Evolutionary conservation across 2,888 invertebrate species (phyloP).

Genomic region (Dryomyza anilis): DNA sequence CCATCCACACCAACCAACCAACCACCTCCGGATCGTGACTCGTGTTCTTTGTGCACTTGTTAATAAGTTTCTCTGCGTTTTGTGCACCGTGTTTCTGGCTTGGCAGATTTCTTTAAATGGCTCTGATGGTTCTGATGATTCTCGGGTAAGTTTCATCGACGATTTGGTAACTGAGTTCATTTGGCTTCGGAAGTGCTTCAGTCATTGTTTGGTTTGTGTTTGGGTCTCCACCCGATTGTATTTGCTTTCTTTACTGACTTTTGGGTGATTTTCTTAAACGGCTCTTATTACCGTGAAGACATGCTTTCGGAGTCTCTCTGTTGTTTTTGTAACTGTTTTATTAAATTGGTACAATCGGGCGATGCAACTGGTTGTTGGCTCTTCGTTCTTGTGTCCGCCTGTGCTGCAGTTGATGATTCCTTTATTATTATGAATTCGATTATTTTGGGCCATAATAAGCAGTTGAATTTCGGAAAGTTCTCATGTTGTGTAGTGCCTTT

Average conservation of each 20-base stretch:
- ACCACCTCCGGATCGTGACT: background rate
- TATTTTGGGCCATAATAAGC: constrained; percentile 35
- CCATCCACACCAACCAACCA: constrained; percentile 24
- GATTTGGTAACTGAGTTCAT: constrained; percentile 37
- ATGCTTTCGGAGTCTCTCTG: background rate
- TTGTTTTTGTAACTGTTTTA: constrained; percentile 15
- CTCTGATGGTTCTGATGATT: constrained; percentile 35
- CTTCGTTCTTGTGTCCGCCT: constrained; percentile 22
- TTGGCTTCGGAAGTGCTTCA: constrained; percentile 24
- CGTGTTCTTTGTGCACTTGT: constrained; percentile 51
- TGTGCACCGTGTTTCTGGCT: constrained; percentile 23
- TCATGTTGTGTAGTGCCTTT: no score
- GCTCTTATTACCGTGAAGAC: constrained; percentile 49
- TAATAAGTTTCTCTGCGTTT: constrained; percentile 50
- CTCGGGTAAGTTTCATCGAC: constrained; percentile 51
- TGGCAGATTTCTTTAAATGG: constrained; percentile 30
- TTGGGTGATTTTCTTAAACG: constrained; percentile 52
- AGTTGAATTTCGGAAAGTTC: background rate
- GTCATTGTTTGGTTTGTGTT: constrained; percentile 27
- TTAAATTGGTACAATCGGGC: background rate
- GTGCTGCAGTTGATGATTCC: constrained; percentile 8
- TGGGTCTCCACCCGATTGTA: constrained; percentile 6
- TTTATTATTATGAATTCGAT: constrained; percentile 49
- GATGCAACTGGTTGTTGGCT: constrained; percentile 46
- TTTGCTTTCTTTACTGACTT: constrained; percentile 33